These are phyloP conservation scores for Tenebrio molitor DNA, from an alignment of 1,140 invertebrate species.

Conservation along the genomic window DNA sequence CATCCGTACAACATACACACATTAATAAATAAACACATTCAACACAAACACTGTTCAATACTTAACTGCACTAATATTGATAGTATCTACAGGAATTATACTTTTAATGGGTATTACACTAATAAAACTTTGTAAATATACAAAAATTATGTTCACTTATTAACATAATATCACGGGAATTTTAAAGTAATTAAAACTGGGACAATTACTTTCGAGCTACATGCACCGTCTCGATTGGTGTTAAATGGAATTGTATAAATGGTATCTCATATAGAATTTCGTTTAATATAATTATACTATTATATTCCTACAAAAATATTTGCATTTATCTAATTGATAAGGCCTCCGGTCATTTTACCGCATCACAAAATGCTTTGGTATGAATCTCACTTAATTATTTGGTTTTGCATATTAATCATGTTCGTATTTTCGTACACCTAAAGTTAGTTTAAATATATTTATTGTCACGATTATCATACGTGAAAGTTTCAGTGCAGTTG, in stretches of 20 bases:
- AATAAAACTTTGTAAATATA: constrained; percentile 42
- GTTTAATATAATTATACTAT: constrained; percentile 5
- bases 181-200: constrained; percentile 41
- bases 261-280: background rate
- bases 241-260: constrained; percentile 37
- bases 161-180: constrained; percentile 46
- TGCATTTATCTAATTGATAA: constrained; percentile 16
- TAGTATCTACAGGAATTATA: constrained; percentile 39
- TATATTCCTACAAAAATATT: constrained; percentile 30
- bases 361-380: constrained; percentile 37
- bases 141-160: constrained; percentile 42
- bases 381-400: constrained; percentile 9
- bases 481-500: background rate
- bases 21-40: constrained; percentile 46
- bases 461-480: constrained; percentile 15
- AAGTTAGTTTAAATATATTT: constrained; percentile 7
- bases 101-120: constrained; percentile 41
- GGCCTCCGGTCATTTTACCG: constrained; percentile 36
- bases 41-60: constrained; percentile 40
- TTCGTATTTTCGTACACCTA: constrained; percentile 6
- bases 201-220: constrained; percentile 13
- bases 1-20: constrained; percentile 34
- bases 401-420: background rate
- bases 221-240: constrained; percentile 9
- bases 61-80: constrained; percentile 32